Evolutionary conservation across 92 coral and sea anemone genomes (phyloP), one percentile per base, ranked within the genome.

Genomic region (Desmophyllum pertusum): DNA sequence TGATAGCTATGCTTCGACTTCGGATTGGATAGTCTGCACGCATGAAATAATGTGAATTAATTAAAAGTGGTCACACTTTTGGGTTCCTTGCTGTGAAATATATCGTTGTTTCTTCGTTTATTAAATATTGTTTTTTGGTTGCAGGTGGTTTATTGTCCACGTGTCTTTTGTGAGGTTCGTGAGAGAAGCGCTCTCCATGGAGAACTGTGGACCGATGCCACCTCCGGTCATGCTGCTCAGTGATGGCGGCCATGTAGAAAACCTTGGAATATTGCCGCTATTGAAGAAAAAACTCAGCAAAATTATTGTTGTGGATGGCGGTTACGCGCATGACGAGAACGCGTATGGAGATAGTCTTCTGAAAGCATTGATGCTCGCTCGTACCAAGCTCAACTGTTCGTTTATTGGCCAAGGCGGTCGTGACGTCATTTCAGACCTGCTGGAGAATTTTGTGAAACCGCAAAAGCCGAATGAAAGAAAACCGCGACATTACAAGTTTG

Each of bases 61-160:
- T n/a, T n/a, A n/a, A n/a, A n/a, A n/a, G n/a, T n/a, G n/a, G n/a
- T n/a, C n/a, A n/a, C n/a, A n/a, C n/a, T n/a, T n/a, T n/a, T n/a
- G n/a, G n/a, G 3, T 38, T 70, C 48, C 2, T 70, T n/a, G n/a
- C n/a, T n/a, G n/a, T n/a, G 15, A 36, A 11, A 36, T 17, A 37
- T 31, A 25, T 43, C 42, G 46, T 3, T 55, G 31, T 39, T 57
- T 15, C n/a, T 45, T 45, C 2, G 6, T 78, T 19, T 18, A 31
- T 29, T 64, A 27, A 31, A 37, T 17, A 4, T 69, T 23, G 36
- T 69, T 80, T 80, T 46, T 31, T 18, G n/a, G n/a, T n/a, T n/a
- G n/a, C 27, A 86, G 89, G 70, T 86, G 85, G 89, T 86, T 81
- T 29, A 75, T 79, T 27, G 62, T 86, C 27, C 76, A 86, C 71